Base-by-base conservation (phyloP, 2,888 invertebrate genomes). In the Atethmia centrago region DNA sequence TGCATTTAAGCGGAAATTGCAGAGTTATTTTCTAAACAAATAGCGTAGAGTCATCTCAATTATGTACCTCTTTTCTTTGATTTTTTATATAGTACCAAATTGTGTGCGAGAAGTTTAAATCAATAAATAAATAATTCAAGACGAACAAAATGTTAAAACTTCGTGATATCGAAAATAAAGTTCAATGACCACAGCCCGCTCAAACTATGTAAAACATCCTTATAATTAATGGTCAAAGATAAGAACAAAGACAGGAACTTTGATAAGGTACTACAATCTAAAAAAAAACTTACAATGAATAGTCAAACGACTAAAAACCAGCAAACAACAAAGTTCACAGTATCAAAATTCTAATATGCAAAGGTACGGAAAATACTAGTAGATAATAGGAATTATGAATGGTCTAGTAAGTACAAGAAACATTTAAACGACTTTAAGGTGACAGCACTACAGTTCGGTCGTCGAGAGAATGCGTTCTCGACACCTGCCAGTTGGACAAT, bases 151-250 rank as follows among this genome's bases (percentile, higher is more conserved):
- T n/a, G n/a, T n/a, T n/a, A n/a, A n/a, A n/a, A n/a, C n/a, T n/a
- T 45, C 25, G 40, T 40, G 9, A 49, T 55, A 70, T 36, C 31
- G 0, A 59, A 25, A 42, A 56, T 28, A 51, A 1, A 8, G 47
- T 58, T 74, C 62, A 67, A 28, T 63, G 62, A 63, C 66, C 66
- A 31, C n/a, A 40, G 19, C 8, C 9, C 14, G 2, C n/a, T 40
- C 1, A 19, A 61, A 7, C 36, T 31, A n/a, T n/a, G n/a, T n/a
- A 40, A 16, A 65, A 53, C 47, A 61, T 25, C 21, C n/a, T 56
- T 40, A 51, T 16, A 55, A 14, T 58, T 25, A 80, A 67, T 28
- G 12, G 14, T 49, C 8, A 55, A 71, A n/a, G 21, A 59, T 51
- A 21, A 58, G 4, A 14, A 63, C 45, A 56, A 36, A n/a, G n/a